Conservation (phyloP, 1,140 invertebrate genomes). For the Brachionus sp. region DNA sequence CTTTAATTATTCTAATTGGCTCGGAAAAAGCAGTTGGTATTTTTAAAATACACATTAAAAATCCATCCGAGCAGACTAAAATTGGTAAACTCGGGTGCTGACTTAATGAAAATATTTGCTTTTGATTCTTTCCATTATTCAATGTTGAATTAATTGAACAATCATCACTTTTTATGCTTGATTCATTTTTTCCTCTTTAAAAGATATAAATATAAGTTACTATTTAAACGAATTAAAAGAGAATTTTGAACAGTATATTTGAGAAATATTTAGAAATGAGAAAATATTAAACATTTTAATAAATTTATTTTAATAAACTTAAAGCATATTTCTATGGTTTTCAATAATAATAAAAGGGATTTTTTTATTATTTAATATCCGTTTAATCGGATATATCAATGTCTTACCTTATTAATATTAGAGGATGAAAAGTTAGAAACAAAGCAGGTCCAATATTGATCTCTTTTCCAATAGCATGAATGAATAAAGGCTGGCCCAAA, state of each 20-base stretch:
- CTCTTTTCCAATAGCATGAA: slow-evolving; percentile 52
- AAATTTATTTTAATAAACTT: no score
- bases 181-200: neutral
- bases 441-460: slow-evolving; percentile 54
- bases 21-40: slow-evolving; percentile 22
- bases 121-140: slow-evolving; percentile 47
- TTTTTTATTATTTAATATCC: no score
- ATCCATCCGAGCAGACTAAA: slow-evolving; percentile 58
- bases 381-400: no score
- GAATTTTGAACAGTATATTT: no score
- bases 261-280: no score
- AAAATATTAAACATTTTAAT: no score
- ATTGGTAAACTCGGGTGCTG: slow-evolving; percentile 55
- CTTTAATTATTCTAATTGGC: neutral
- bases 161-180: neutral
- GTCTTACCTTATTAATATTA: slow-evolving; percentile 52
- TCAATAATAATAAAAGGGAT: no score
- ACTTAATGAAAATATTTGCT: slow-evolving; percentile 55
- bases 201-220: no score
- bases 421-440: slow-evolving; percentile 56
- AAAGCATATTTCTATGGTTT: no score
- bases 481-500: slow-evolving; percentile 54
- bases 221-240: no score
- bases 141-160: slow-evolving; percentile 28
- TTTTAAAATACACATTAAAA: slow-evolving; percentile 52